Base-by-base conservation (phyloP, 2,797 vertebrate genomes). In the Sebastes taczanowskii region DNA sequence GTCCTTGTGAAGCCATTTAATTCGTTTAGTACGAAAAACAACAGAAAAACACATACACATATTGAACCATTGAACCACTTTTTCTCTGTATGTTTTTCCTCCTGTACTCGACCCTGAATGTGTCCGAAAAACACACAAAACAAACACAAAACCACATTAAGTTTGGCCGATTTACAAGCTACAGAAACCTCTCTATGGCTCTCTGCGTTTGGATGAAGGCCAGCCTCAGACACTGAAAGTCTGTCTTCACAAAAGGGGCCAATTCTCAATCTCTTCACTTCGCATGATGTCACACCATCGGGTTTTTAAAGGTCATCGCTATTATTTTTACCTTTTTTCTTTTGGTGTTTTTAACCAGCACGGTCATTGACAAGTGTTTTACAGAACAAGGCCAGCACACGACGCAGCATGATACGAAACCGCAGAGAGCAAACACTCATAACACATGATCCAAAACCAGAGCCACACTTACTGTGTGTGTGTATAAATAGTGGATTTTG, bases 401-500 rank as follows among this genome's bases (percentile, higher is more conserved):
- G 27, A 49, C 68, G 29, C 30, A 68, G 62, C 62, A 52, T 38
- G 14, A 63, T 29, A 38, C 53, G 0, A 74, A 73, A 76, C 71
- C 27, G 30, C 55, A 59, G 60, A 78, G 42, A 63, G 23, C 46
- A 71, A 66, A 79, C 71, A 79, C 32, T 68, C 59, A 23, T 16
- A 71, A 60, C 29, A 20, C 42, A 74, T 30, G 58, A 64, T 85
- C 71, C 66, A 56, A 78, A 75, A 46, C 38, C 68, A 76, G 72
- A 72, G 20, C 25, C 53, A 80, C 72, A 18, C 63, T 64, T 2
- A 9, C 25, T 76, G n/a, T 72, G 29, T 42, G 22, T 64, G 80
- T 53, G 64, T 71, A 52, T 74, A 85, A 81, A 77, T 71, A 81
- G 79, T 67, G 52, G 61, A 80, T 80, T 68, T 73, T 64, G 62